These are phyloP conservation scores for Danio jaintianensis DNA, from an alignment of 2,797 vertebrate species.

Conservation along the genomic window DNA sequence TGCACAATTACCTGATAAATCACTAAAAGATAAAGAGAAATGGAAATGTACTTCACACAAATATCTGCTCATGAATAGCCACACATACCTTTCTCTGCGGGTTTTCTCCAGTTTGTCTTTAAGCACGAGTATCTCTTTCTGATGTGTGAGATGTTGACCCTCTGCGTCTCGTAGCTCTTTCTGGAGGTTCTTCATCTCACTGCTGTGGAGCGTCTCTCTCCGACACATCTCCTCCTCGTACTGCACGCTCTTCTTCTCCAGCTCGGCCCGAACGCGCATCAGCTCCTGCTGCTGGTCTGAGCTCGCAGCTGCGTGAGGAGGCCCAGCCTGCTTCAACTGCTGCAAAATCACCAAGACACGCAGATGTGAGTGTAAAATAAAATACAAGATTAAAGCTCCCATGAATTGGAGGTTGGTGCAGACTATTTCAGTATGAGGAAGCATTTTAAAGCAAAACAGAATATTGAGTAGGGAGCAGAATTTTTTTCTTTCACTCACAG, in stretches of 20 bases:
- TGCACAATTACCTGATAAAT: neutral
- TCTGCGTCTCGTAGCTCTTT: slow-evolving; percentile 95
- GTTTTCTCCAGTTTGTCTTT: slow-evolving; percentile 98
- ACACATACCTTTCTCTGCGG: slow-evolving; percentile 88
- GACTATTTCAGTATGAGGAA: no score
- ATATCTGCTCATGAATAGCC: neutral
- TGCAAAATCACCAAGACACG: slow-evolving; percentile 57
- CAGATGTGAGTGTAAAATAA: neutral
- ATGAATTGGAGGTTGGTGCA: no score
- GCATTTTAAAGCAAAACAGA: no score
- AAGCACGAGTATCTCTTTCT: slow-evolving; percentile 96
- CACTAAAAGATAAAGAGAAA: neutral
- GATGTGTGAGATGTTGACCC: slow-evolving; percentile 92
- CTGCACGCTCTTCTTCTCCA: slow-evolving; percentile 92
- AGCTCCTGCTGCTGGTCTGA: slow-evolving; percentile 91
- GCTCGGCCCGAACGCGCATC: slow-evolving; percentile 88
- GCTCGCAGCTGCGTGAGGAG: slow-evolving; percentile 80
- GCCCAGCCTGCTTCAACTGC: slow-evolving; percentile 87
- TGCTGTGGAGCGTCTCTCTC: slow-evolving; percentile 86
- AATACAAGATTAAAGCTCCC: neutral
- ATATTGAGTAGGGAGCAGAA: no score
- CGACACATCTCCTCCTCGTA: slow-evolving; percentile 92
- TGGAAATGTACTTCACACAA: neutral
- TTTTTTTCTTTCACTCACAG: no score
- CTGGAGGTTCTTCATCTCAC: slow-evolving; percentile 90